Percentiles rank a stretch among this genome's conserved stretches.
Conservation (phyloP, 2,888 invertebrate species). For the Drosophila affinis region DNA sequence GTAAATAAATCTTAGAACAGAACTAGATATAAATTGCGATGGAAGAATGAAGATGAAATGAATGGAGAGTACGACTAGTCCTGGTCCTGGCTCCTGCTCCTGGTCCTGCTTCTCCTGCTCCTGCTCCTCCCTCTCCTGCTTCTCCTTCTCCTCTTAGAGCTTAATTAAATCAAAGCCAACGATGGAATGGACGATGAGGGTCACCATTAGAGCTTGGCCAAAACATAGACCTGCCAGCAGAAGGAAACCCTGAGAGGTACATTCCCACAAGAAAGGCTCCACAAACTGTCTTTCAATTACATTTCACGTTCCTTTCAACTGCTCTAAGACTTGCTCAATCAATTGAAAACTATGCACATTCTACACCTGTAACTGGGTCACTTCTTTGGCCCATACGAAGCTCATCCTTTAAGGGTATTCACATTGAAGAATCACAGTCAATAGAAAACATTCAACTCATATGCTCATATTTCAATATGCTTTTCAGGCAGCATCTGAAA, state of each 20-base stretch:
- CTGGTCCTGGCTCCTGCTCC: not conserved
- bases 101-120: not conserved
- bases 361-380: not conserved
- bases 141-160: conserved; percentile 2
- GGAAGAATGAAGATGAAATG: not conserved
- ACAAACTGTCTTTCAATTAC: not conserved
- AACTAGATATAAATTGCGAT: conserved; percentile 41
- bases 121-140: not conserved
- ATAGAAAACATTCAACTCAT: no score
- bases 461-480: no score
- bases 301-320: not conserved
- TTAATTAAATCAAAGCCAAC: conserved; percentile 31
- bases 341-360: not conserved
- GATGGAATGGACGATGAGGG: conserved; percentile 16
- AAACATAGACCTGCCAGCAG: not conserved
- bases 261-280: no score
- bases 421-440: no score
- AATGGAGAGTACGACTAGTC: not conserved
- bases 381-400: not conserved
- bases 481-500: no score
- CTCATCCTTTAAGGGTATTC: not conserved
- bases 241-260: no score
- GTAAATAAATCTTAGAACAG: conserved; percentile 44
- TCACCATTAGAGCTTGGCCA: conserved; percentile 9
- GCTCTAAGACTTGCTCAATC: not conserved